Base-by-base conservation (phyloP, 2,113 vertebrate species). In the Pipra filicauda region DNA sequence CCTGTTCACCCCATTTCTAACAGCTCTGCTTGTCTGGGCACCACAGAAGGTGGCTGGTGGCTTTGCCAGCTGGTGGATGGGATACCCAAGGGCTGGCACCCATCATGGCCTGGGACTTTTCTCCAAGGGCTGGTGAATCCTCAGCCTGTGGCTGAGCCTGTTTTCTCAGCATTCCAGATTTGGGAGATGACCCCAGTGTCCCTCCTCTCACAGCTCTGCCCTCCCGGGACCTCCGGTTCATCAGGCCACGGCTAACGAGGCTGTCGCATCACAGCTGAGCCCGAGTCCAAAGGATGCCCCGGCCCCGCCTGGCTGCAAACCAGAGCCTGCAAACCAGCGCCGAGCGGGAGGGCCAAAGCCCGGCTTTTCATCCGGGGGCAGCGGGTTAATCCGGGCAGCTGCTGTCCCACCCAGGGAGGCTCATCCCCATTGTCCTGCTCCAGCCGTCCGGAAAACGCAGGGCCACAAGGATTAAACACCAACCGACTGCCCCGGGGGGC, bases 381-480 rank as follows among this genome's bases (percentile, higher is more conserved):
- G 37, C 4, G 8, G 70, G 89, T 91, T 94, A 89, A 93, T 70
- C 77, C 73, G 0, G 64, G 87, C 89, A 95, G 93, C 94, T 84
- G 94, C 88, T 80, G 41, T 85, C 92, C 83, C 85, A 67, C 67
- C 88, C 88, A 8, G 75, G 22, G 24, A 52, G 85, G 67, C 76
- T 84, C 91, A 74, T 19, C 28, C 41, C 55, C 89, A 73, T 82
- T 76, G 37, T 88, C 89, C 87, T 15, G 57, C 92, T 94, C 66
- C 95, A 93, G 94, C 84, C 62, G 0, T 6, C 62, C 3, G 15
- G 87, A 92, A 91, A 93, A 79, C 22, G 1, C 6, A 9, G 58
- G 71, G 59, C 72, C 75, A 17, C 1, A 1, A 1, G 57, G 80
- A 88, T 95, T 82, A 85, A 78, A 71, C 71, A 39, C 37, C 54